Evolutionary conservation across 2,888 invertebrate genomes (phyloP), one percentile per base, ranked within the genome.

Genomic region (Aricia artaxerxes): DNA sequence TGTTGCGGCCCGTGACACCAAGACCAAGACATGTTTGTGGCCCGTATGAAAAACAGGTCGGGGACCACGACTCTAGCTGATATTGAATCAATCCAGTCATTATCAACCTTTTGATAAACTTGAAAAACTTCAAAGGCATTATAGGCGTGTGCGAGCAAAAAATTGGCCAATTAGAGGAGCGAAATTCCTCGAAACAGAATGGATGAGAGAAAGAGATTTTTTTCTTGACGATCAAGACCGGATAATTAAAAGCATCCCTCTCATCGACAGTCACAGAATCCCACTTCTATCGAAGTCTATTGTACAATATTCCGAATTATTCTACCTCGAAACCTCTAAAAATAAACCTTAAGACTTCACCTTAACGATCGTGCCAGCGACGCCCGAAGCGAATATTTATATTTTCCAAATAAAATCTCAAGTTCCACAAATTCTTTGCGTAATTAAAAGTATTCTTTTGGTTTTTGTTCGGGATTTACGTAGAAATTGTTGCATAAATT

Each of bases 211-310:
- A 80, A 80, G 80, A 79, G 79, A 78, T 80, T 82, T 81, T 84
- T 82, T 83, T 81, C 82, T 82, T 79, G 80, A 80, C 82, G 83
- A 84, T 84, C 84, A 85, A 84, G 84, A 89, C 92, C 92, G 92
- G 92, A 92, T 92, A 92, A 92, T 92, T 92, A 92, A 91, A 89
- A 84, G 84, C 86, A 88, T 88, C 86, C 89, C 85, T 87, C 86
- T 88, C 86, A 87, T 85, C 85, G 85, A 83, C 49, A 64, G 76
- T 77, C 80, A 80, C 80, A 80, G 80, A 80, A 78, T 81, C 82
- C 81, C 79, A 80, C 80, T 82, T 82, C 82, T 80, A 73, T 78
- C 69, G 69, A 35, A 31, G 35, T 78, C 64, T 78, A 64, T 82
- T 69, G 69, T 69, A 38, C 11, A 9, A 4, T 2, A 11, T 11